A percentile compares a stretch with the other conserved stretches of the same genome.
Evolutionary conservation across 1,140 invertebrate genomes (phyloP).

Genomic region (Camponotus pennsylvanicus): DNA sequence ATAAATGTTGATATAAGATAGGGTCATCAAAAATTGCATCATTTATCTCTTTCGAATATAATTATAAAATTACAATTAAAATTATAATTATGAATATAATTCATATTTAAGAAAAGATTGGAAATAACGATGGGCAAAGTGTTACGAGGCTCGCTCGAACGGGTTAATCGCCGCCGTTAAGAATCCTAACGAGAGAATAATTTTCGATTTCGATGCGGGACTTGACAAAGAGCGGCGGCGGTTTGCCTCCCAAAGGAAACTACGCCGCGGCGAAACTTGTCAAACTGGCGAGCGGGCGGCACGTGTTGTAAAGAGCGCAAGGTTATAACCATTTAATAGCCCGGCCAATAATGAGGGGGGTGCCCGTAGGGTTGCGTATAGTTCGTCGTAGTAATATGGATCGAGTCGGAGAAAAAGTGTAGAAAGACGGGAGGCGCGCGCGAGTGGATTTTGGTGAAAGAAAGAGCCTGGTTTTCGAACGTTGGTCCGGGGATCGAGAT

Average conservation of each 20-base stretch:
- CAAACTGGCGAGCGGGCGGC: slow-evolving; percentile 53
- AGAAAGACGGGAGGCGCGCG: slow-evolving; percentile 35
- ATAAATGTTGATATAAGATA: no score
- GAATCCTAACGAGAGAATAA: slow-evolving; percentile 36
- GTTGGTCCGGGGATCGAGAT: neutral
- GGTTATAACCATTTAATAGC: slow-evolving; percentile 64
- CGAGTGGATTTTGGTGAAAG: slow-evolving; percentile 21
- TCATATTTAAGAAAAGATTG: neutral
- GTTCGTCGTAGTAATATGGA: slow-evolving; percentile 46
- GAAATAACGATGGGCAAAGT: neutral
- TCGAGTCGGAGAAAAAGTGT: slow-evolving; percentile 46
- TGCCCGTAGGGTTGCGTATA: slow-evolving; percentile 22
- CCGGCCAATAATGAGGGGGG: slow-evolving; percentile 60
- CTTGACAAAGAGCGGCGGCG: slow-evolving; percentile 38
- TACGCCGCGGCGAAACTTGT: slow-evolving; percentile 30
- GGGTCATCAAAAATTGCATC: no score
- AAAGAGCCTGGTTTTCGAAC: slow-evolving; percentile 44
- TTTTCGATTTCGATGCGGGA: slow-evolving; percentile 34
- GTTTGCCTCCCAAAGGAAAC: slow-evolving; percentile 40
- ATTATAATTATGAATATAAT: no score
- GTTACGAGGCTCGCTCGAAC: neutral
- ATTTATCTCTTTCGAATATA: no score
- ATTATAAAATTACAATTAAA: no score
- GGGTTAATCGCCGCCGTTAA: neutral
- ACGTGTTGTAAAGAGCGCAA: slow-evolving; percentile 62